Evolutionary conservation across 2,888 invertebrate species (phyloP), one percentile per base, ranked within the genome.

Genomic region (Sthenelais limicola): DNA sequence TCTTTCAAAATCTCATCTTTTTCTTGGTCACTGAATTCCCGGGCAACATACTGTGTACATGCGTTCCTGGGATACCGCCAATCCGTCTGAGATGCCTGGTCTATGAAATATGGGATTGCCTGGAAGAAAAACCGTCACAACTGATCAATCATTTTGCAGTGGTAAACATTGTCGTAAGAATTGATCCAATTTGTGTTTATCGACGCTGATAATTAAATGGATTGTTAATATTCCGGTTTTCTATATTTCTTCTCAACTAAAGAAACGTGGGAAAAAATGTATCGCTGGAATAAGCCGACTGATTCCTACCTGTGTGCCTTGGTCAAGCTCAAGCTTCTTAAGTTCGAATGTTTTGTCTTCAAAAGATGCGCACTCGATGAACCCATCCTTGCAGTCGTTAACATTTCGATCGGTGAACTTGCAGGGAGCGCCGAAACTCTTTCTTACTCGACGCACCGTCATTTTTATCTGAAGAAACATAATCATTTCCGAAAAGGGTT

Each of bases 61-160:
- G 85, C 84, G 76, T 85, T 88, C 21, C 84, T 77, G 0, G 87
- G 86, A 68, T 85, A 85, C 66, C 82, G 84, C 86, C 87, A 88
- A 49, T 83, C 83, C 9, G 88, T 88, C 78, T 88, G 87, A 1
- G 84, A 80, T 0, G 80, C 80, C 7, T 76, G 62, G 12, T 82
- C 82, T 30, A 47, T 52, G 49, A 81, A 77, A 67, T 78, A 79
- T 30, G 86, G 84, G n/a, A 87, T 82, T 15, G 87, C 86, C 87
- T 87, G 72, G 49, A 24, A 3, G 32, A 48, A 9, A 43, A 71
- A n/a, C n/a, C n/a, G n/a, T n/a, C n/a, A n/a, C n/a, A n/a, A n/a
- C n/a, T n/a, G n/a, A n/a, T n/a, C n/a, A n/a, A n/a, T n/a, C n/a
- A n/a, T n/a, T n/a, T n/a, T n/a, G n/a, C n/a, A n/a, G n/a, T n/a